These are phyloP conservation scores for Periphyllus acericola DNA, from an alignment of 2,888 invertebrate species.

Conservation along the genomic window DNA sequence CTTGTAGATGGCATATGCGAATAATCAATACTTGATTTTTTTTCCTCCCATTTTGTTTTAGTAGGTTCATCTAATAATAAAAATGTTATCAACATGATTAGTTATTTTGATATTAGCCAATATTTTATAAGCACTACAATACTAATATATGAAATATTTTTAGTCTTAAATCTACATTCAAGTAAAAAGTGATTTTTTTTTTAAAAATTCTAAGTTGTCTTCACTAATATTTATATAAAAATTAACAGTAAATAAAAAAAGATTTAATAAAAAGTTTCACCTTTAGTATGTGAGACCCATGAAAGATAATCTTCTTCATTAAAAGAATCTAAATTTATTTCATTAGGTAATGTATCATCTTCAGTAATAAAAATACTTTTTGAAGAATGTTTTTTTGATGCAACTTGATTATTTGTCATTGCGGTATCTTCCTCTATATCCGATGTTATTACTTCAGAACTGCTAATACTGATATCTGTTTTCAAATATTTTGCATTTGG, in stretches of 20 bases:
- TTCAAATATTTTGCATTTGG: slow-evolving; percentile 35
- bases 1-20: slow-evolving; percentile 32
- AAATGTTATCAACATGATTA: neutral
- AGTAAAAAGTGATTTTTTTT: too few species aligned
- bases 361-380: slow-evolving; percentile 38
- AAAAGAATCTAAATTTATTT: neutral
- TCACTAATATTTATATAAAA: too few species aligned
- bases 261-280: neutral
- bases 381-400: neutral
- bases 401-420: neutral
- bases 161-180: too few species aligned
- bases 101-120: neutral
- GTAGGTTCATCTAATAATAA: slow-evolving; percentile 28
- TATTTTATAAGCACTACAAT: too few species aligned
- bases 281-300: slow-evolving; percentile 33
- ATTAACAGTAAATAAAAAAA: too few species aligned
- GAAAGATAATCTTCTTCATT: slow-evolving; percentile 33
- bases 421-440: neutral
- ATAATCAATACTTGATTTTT: neutral
- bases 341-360: slow-evolving; percentile 23
- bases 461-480: neutral
- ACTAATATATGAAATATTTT: too few species aligned
- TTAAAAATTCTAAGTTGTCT: too few species aligned
- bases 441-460: slow-evolving; percentile 13
- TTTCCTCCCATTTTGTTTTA: slow-evolving; percentile 4